phyloP scores from a whole-genome alignment of 2,797 vertebrate species.

The Anabacerthia variegaticeps region DNA sequence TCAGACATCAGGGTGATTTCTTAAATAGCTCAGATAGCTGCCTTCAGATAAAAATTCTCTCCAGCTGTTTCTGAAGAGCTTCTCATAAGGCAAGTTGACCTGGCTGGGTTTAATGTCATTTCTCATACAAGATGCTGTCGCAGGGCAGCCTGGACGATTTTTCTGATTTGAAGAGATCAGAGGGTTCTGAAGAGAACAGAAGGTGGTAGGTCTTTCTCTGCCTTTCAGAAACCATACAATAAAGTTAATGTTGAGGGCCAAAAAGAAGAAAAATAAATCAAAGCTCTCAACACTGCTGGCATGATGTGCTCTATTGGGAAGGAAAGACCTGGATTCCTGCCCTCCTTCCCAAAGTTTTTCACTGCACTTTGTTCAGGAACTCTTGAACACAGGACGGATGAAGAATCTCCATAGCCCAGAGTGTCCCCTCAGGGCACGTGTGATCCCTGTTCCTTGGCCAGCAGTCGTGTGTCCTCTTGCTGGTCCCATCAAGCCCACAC shows the following conservation, averaged over 20 bases:
- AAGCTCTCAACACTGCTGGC: neutral
- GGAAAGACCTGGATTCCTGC: neutral
- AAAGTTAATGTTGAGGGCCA: neutral
- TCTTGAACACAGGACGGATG: neutral
- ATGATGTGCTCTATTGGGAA: neutral
- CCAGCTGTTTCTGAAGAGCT: constrained; percentile 24
- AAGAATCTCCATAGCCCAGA: neutral
- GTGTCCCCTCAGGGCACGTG: neutral
- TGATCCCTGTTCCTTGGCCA: neutral
- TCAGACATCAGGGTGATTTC: neutral
- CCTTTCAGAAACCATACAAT: constrained; percentile 32
- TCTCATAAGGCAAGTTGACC: constrained; percentile 5
- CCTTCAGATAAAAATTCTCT: constrained; percentile 26
- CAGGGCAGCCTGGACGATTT: neutral
- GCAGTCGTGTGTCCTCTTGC: neutral
- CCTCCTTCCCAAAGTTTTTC: constrained; percentile 15
- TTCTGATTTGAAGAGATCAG: constrained; percentile 48
- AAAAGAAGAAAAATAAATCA: constrained; percentile 24
- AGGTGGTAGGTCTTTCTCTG: neutral
- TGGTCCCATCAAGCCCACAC: neutral
- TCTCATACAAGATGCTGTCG: neutral
- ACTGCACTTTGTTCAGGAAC: neutral
- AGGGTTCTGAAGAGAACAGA: constrained; percentile 25
- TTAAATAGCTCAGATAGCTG: neutral
- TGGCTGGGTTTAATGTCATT: constrained; percentile 16